Base-by-base conservation (phyloP, 92 coral and sea anemone species). In the Paramuricea clavata region DNA sequence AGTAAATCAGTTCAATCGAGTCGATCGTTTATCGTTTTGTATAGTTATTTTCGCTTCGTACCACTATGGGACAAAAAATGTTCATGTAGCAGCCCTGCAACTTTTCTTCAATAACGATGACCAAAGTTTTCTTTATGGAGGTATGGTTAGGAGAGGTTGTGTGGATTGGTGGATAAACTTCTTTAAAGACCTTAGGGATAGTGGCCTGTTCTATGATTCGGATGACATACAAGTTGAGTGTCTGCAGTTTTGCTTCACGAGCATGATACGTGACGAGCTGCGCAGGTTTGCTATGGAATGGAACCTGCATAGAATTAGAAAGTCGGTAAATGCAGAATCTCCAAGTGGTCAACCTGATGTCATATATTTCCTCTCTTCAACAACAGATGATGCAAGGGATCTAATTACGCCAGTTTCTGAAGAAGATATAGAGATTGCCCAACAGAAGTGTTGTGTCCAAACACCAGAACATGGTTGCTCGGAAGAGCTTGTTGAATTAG, bases 151-250 rank as follows among this genome's bases (percentile, higher is more conserved):
- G 19, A 74, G 62, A 25, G 81, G 50, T 34, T 49, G 81, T 44
- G 32, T 50, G 31, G 62, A 50, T 43, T 74, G 81, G 81, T 74
- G 81, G 81, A 49, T 36, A 50, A 71, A 23, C 52, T 57, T 88
- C 82, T 88, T 88, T 47, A 89, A 89, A 76, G 88, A 83, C 72
- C 50, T 89, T 42, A 31, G 85, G 69, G 92, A 89, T 76, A 75
- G 64, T 32, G 92, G 85, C 43, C 73, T 89, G 13, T 89, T 76
- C 78, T 83, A 49, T 68, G 85, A 57, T 60, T 71, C 88, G 26
- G 92, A 85, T 78, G 86, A 89, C 77, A 88, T 86, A 49, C 92
- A 89, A 68, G 81, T 77, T 62, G 92, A 78, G 11, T 89, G 92
- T 76, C 59, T 89, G 36, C 69, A 67, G 72, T 89, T 89, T 81